Conservation (phyloP, 2,113 vertebrate genomes). For the Epinephelus cyanopodus region DNA sequence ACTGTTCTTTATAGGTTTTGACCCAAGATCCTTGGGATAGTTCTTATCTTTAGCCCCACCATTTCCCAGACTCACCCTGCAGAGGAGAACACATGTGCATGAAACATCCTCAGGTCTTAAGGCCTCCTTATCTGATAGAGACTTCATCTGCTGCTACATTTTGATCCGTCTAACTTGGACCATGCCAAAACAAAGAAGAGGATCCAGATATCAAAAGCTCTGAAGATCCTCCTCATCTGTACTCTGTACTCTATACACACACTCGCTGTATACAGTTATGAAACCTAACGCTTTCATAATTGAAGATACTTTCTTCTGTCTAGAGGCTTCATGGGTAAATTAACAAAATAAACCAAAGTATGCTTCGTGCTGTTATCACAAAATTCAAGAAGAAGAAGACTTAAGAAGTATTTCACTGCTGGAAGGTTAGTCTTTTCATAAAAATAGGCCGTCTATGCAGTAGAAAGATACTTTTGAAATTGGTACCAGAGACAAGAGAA, state of each 20-base stretch:
- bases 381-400: background rate
- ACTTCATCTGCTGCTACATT: conserved; percentile 47
- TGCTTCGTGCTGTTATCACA: background rate
- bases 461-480: too few relatives aligned
- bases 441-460: too few relatives aligned
- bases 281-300: conserved; percentile 21
- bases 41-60: conserved; percentile 31
- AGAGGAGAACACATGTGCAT: conserved; percentile 25
- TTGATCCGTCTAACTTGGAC: conserved; percentile 51
- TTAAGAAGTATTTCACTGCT: background rate
- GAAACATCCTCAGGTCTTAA: conserved; percentile 28
- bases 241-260: conserved; percentile 2
- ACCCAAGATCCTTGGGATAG: conserved; percentile 11
- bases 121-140: conserved; percentile 68
- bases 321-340: background rate
- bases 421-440: too few relatives aligned
- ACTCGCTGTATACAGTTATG: conserved; percentile 6
- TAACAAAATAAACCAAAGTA: background rate
- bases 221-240: conserved; percentile 11
- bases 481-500: too few relatives aligned
- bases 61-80: conserved; percentile 40
- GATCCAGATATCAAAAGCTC: conserved; percentile 45
- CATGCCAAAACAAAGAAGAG: conserved; percentile 46
- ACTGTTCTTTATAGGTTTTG: conserved; percentile 2
- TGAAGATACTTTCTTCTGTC: conserved; percentile 10